Evolutionary conservation across 2,888 invertebrate genomes (phyloP).

Genomic region (Lacanobia oleracea): DNA sequence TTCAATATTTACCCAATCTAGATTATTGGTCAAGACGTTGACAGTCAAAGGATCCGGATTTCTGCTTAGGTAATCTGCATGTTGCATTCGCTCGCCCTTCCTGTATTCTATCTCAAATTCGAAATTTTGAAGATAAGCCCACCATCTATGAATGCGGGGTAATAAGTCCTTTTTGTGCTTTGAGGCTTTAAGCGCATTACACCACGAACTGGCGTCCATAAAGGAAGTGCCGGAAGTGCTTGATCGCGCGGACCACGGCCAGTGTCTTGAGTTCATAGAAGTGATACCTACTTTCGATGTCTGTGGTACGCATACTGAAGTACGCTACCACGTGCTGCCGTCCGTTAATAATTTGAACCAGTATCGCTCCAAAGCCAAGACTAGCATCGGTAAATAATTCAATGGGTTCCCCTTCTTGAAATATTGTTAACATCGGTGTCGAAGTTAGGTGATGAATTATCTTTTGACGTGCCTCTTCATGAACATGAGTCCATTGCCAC

Average conservation of each 20-base stretch:
- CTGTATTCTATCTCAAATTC: conserved; percentile 62
- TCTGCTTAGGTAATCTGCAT: no score
- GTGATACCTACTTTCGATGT: conserved; percentile 31
- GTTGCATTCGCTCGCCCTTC: no score
- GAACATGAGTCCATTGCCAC: no score
- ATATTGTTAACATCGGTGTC: conserved; percentile 22
- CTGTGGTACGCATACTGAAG: conserved; percentile 29
- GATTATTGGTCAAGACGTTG: no score
- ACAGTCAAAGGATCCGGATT: no score
- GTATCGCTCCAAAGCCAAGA: conserved; percentile 20
- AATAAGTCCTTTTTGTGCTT: conserved; percentile 66
- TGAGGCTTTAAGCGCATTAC: conserved; percentile 69
- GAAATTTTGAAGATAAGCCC: conserved; percentile 67
- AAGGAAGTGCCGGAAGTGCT: conserved; percentile 68
- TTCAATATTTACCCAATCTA: no score
- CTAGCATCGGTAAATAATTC: conserved; percentile 24
- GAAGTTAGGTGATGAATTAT: conserved; percentile 39
- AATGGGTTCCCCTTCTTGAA: conserved; percentile 19
- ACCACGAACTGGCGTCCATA: conserved; percentile 53
- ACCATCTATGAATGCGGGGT: conserved; percentile 69
- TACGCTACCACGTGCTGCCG: conserved; percentile 25
- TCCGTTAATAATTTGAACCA: conserved; percentile 11
- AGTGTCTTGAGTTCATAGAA: conserved; percentile 23
- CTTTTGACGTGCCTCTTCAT: no score
- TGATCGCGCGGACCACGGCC: conserved; percentile 59